Conservation (phyloP, 2,113 vertebrate species). For the Plectropomus leopardus region DNA sequence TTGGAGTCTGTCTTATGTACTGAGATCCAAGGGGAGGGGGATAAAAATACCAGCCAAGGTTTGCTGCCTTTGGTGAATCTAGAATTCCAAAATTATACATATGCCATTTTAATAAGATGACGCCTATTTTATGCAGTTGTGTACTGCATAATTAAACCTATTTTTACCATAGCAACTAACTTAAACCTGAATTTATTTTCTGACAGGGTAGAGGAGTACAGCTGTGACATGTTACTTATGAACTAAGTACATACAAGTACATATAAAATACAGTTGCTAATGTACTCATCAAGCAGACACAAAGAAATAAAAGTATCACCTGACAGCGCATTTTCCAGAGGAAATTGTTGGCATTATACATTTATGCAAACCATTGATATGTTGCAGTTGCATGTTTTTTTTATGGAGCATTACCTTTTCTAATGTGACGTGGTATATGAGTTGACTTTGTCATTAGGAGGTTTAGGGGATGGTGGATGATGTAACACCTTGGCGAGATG, state of each 20-base stretch:
- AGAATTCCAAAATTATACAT: background rate
- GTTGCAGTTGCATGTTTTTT: no score
- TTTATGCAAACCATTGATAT: no score
- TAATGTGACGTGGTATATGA: no score
- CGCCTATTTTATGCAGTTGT: background rate
- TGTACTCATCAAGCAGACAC: background rate
- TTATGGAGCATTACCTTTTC: no score
- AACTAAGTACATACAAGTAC: no score
- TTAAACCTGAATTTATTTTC: background rate
- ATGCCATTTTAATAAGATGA: background rate
- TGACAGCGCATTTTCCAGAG: no score
- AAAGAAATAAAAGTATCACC: background rate
- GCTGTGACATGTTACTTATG: no score
- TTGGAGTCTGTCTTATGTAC: constrained; percentile 22
- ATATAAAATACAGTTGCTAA: no score
- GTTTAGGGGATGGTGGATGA: no score
- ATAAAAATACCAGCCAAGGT: constrained; percentile 38
- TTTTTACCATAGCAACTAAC: background rate
- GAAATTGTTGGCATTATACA: no score
- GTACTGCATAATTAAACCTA: background rate
- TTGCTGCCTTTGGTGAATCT: constrained; percentile 3
- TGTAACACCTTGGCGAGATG: no score
- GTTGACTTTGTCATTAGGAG: no score
- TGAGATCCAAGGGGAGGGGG: constrained; percentile 17
- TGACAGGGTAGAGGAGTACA: background rate